Evolutionary conservation across 2,113 vertebrate genomes (phyloP), one percentile per base, ranked within the genome.

Genomic region (Apeltes quadracus): DNA sequence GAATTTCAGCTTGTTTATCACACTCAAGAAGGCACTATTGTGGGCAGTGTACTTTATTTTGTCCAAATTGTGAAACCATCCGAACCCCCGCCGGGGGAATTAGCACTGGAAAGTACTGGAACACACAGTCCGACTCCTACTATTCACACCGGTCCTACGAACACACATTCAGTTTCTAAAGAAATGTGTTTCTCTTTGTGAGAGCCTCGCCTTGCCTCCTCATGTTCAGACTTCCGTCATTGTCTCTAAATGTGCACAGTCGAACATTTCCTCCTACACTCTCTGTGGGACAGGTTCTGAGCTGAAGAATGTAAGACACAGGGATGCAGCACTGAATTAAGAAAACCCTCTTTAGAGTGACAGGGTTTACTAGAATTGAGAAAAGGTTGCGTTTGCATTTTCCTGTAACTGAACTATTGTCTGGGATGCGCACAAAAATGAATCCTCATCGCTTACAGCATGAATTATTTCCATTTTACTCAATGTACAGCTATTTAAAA

Each of bases 1-100:
- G 25, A 72, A 64, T 38, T 56, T 72, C 34, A 68, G 38, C 20
- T 69, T 72, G 58, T 88, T 79, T 61, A 75, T 86, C 55, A 53
- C 32, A 51, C 54, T 58, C 63, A 51, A 22, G 23, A 66, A 66
- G 38, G 54, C 41, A 23, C 43, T 56, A n/a, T 48, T 67, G 69
- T 69, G 78, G 53, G 23, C 53, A 62, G 55, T 50, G 20, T 71
- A 38, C 22, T 65, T 61, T n/a, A 29, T 58, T 59, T 67, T 11
- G 13, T 63, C 23, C 66, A 57, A 57, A 58, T 50, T 63, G 46
- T 59, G 13, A 72, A 82, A 29, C 6, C 51, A 66, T 58, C 34
- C 18, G 62, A 74, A 61, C 38, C 63, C 36, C 51, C 50, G 22
- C 39, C 59, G 59, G 44, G 66, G 22, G 38, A 61, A 43, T 22